These are phyloP conservation scores for Diarsia dahlii DNA, from an alignment of 2,888 invertebrate genomes.

Conservation along the genomic window DNA sequence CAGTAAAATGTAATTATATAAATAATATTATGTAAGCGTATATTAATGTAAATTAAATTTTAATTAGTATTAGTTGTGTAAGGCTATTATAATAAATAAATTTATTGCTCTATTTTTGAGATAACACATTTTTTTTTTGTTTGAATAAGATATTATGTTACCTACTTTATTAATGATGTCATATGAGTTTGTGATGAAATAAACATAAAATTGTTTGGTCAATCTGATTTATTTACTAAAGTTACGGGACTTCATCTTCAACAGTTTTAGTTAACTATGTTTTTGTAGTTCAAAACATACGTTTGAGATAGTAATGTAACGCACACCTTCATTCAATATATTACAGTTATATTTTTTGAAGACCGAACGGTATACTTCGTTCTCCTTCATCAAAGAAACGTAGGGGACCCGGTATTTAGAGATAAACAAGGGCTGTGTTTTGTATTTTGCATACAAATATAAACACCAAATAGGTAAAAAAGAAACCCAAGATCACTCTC, in stretches of 20 bases:
- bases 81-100: constrained; percentile 79
- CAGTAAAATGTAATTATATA: constrained; percentile 81
- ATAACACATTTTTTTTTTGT: constrained; percentile 74
- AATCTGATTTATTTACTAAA: constrained; percentile 45
- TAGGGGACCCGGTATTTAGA: too few species aligned
- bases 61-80: constrained; percentile 73
- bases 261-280: not conserved
- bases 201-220: constrained; percentile 86
- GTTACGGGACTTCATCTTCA: constrained; percentile 1
- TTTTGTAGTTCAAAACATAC: not conserved
- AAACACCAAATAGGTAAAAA: too few species aligned
- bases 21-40: constrained; percentile 69
- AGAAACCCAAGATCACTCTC: too few species aligned
- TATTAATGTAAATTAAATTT: constrained; percentile 80
- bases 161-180: constrained; percentile 76
- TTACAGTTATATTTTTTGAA: not conserved
- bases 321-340: not conserved
- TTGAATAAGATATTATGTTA: constrained; percentile 75
- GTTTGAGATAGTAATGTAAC: not conserved
- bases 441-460: too few species aligned
- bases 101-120: constrained; percentile 75
- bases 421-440: too few species aligned
- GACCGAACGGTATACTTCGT: not conserved
- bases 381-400: not conserved
- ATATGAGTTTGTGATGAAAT: constrained; percentile 84